These are phyloP conservation scores for Palythoa grandis DNA, from an alignment of 92 coral and sea anemone genomes.

Conservation along the genomic window DNA sequence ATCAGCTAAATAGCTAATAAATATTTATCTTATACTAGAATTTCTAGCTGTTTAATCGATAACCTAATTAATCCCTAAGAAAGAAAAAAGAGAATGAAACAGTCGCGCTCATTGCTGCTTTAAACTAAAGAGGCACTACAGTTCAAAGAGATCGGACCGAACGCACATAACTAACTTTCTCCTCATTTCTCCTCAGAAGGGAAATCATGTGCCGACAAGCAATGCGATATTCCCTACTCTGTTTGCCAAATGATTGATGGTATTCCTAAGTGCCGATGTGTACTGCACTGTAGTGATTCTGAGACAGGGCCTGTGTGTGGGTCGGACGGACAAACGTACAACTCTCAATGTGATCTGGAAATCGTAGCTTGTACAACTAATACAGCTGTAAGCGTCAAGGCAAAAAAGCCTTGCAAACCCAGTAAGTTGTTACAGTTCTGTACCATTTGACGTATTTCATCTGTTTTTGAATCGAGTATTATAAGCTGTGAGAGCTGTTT, in stretches of 20 bases:
- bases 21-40: too few relatives aligned
- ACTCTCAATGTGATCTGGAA: conserved; percentile 16
- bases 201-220: neutral
- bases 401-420: neutral
- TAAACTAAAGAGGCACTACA: neutral
- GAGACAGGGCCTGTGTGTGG: neutral
- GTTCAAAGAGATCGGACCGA: neutral
- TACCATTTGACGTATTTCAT: neutral
- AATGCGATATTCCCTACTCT: conserved; percentile 13
- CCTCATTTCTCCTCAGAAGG: neutral
- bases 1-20: too few relatives aligned
- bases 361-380: conserved; percentile 11
- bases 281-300: neutral
- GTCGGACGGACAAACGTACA: conserved; percentile 29
- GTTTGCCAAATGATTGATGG: conserved; percentile 26
- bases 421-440: neutral
- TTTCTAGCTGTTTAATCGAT: too few relatives aligned
- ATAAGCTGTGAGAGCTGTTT: neutral
- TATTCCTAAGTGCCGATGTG: neutral
- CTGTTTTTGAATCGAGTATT: neutral
- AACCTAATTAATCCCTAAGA: too few relatives aligned
- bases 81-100: too few relatives aligned
- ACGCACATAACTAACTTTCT: neutral
- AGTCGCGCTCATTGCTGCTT: neutral
- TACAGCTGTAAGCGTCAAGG: neutral